Evolutionary conservation across 2,797 vertebrate species (phyloP), one percentile per base, ranked within the genome.

Genomic region (Mormyrus hasselquistii): DNA sequence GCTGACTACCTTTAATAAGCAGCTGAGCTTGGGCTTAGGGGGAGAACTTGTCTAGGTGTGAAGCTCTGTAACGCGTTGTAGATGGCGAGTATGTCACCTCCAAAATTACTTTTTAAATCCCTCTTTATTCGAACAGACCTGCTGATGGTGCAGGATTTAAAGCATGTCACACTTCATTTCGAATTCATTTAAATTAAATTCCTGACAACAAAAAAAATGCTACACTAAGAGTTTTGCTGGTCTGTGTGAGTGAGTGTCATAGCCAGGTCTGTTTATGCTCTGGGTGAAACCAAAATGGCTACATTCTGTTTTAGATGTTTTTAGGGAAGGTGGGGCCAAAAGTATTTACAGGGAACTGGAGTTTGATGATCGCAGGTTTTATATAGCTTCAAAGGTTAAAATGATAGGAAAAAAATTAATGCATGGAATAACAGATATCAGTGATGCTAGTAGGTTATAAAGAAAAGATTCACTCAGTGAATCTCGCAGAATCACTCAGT

Each of bases 1-100:
- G 86, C 88, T 89, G 91, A 84, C 91, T 16, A 47, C 88, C 91
- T 90, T 93, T 92, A 92, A 93, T 94, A 94, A 94, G 90, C 90
- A 84, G 87, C 50, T 62, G 89, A 92, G 82, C 88, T 90, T n/a
- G 91, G 86, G 89, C 92, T 93, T 88, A 87, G 91, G 95, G 94
- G 52, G 34, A 44, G 29, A 41, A 44, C 38, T 16, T 47, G 86
- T 87, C 55, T 62, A 19, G 14, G 55, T 86, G 52, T 38, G 52
- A 16, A 50, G 90, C 88, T 87, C 88, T 89, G 88, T 65, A 62
- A 88, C 22, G 2, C 57, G 83, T 62, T 87, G 89, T 92, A 88
- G 91, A 89, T 91, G 89, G 90, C 90, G 88, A 90, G 91, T 90
- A 91, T 16, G 25, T 90, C 89, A 90, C 90, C 91, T 93, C 89